Base-by-base conservation (phyloP, 2,113 vertebrate species). In the Poeciliopsis occidentalis region DNA sequence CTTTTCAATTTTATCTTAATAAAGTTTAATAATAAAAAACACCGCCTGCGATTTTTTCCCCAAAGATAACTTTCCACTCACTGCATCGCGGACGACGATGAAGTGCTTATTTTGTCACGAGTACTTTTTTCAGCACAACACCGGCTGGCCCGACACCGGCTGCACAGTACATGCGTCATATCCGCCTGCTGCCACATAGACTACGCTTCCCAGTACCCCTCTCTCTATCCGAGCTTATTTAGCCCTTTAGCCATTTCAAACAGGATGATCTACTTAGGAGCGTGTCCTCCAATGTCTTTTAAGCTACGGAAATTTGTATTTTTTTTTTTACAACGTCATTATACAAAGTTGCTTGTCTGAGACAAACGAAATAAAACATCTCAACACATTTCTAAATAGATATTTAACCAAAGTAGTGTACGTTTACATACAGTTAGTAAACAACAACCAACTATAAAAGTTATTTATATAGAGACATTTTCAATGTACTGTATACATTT, bases 221-320 rank as follows among this genome's bases (percentile, higher is more conserved):
- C 0, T 8, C 30, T 13, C 3, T 64, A 73, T 65, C 64, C 75
- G 75, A 81, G 76, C 73, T 82, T 87, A 89, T 76, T 77, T 82
- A 88, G 78, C 73, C 69, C 69, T 71, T 78, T 26, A 62, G 60
- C 62, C 60, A 41, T 44, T 57, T 71, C 69, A 77, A 80, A 78
- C 71, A 47, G 78, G 80, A 87, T 80, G 68, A 82, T 81, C 84
- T 75, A 79, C 70, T 88, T 89, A 83, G 17, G 12, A 44, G n/a
- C 7, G n/a, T 64, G 81, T 79, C 74, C 47, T 74, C 69, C 8
- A 2, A 15, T 62, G 72, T 13, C 30, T 39, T 64, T 31, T 69
- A 47, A 47, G 44, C 44, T 17, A 47, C 44, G 44, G 17, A 47
- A 47, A 47, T 47, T 17, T 19, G 17, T 19, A 15, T 41, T 41